These are phyloP conservation scores for Vultur gryphus DNA, from an alignment of 2,797 vertebrate genomes.

Conservation along the genomic window DNA sequence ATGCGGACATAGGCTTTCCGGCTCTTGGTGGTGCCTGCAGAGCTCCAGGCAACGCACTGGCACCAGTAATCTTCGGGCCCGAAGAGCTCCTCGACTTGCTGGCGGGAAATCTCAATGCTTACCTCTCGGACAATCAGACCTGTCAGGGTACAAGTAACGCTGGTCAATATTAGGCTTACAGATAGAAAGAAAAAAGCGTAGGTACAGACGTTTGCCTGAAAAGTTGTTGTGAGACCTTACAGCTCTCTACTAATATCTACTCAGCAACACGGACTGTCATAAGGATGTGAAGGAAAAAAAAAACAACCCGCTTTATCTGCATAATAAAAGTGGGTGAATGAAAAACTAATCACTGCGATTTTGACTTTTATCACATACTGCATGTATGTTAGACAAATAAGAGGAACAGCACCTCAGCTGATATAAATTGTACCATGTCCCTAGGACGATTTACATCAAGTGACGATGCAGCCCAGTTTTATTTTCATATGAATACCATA, in stretches of 20 bases:
- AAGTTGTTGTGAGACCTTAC: neutral
- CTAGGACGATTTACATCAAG: neutral
- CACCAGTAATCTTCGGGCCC: constrained; percentile 98
- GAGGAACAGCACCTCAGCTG: neutral
- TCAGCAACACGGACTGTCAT: neutral
- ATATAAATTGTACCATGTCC: neutral
- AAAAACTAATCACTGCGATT: neutral
- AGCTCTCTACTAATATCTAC: neutral
- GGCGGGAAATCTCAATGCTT: constrained; percentile 97
- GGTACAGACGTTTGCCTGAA: neutral
- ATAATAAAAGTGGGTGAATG: neutral
- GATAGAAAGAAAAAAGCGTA: fast-evolving
- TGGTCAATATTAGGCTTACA: neutral
- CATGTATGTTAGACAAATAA: neutral
- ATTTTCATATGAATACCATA: neutral
- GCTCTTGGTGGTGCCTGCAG: constrained; percentile 96
- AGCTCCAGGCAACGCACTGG: constrained; percentile 99
- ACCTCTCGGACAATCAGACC: constrained; percentile 96
- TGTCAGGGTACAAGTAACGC: constrained; percentile 60
- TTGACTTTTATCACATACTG: neutral
- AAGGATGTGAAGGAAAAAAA: neutral
- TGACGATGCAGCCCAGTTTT: neutral
- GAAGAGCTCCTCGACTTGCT: constrained; percentile 97
- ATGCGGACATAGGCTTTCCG: constrained; percentile 95
- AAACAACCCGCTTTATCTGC: neutral